These are phyloP conservation scores for Drepana falcataria DNA, from an alignment of 2,888 invertebrate species.

Conservation along the genomic window DNA sequence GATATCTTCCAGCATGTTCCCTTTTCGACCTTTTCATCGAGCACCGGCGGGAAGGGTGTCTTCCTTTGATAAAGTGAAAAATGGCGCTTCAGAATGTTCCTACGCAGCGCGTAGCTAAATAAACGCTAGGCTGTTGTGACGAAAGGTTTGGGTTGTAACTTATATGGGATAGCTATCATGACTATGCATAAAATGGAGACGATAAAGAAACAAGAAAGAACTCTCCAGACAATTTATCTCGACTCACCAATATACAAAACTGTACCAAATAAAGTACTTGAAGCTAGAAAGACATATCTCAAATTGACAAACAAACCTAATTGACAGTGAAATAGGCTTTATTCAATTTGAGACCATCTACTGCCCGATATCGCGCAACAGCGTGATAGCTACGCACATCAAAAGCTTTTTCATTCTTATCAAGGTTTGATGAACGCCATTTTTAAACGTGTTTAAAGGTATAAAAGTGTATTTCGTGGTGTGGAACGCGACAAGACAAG, in stretches of 20 bases:
- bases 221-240: too few species aligned
- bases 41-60: conserved; percentile 62
- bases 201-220: not conserved
- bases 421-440: not conserved
- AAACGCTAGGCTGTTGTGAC: conserved; percentile 34
- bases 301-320: too few species aligned
- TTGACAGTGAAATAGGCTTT: too few species aligned
- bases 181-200: not conserved
- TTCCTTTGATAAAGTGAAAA: conserved; percentile 74
- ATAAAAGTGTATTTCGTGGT: conserved; percentile 29
- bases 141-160: conserved; percentile 30
- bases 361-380: too few species aligned
- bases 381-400: not conserved
- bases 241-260: too few species aligned
- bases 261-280: too few species aligned
- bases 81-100: conserved; percentile 60
- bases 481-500: conserved; percentile 42
- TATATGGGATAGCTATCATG: conserved; percentile 21
- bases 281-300: too few species aligned
- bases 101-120: conserved; percentile 34
- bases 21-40: conserved; percentile 61
- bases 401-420: not conserved
- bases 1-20: conserved; percentile 55
- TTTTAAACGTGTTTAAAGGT: conserved; percentile 28
- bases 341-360: too few species aligned